Conservation (phyloP, 1,140 invertebrate genomes). For the Aphaenogaster floridana region DNA sequence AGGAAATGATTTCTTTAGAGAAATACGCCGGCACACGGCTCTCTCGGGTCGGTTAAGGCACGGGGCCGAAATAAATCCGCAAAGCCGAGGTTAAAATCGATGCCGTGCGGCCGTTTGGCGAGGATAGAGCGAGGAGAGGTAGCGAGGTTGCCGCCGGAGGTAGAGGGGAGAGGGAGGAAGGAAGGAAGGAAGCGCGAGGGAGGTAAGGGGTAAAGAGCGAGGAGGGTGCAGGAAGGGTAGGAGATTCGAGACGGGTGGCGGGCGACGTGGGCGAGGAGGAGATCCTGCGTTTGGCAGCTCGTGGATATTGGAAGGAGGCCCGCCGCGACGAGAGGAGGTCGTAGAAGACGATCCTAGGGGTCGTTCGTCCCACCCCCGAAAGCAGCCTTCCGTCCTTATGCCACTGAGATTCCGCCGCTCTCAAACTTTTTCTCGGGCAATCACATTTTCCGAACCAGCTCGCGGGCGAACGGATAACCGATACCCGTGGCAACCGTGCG, state of each 20-base stretch:
- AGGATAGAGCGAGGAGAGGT: conserved; percentile 57
- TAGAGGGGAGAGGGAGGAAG: conserved; percentile 6
- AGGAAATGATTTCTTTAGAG: conserved; percentile 67
- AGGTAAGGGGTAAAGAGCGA: conserved; percentile 15
- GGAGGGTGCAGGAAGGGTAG: conserved; percentile 13
- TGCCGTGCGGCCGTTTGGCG: conserved; percentile 53
- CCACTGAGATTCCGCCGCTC: conserved; percentile 51
- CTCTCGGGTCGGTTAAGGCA: conserved; percentile 58
- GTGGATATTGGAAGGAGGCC: conserved; percentile 81
- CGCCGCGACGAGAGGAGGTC: conserved; percentile 68
- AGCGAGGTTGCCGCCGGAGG: neutral
- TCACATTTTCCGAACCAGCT: conserved; percentile 54
- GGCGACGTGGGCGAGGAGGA: conserved; percentile 44
- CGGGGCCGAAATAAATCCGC: conserved; percentile 78
- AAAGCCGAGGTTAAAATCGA: conserved; percentile 78
- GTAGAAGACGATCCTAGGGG: conserved; percentile 67
- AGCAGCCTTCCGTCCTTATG: conserved; percentile 46
- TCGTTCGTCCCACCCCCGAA: conserved; percentile 35
- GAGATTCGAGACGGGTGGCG: conserved; percentile 54
- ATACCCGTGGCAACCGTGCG: conserved; percentile 36
- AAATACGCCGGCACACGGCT: conserved; percentile 43
- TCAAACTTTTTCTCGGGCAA: conserved; percentile 63
- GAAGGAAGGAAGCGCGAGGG: conserved; percentile 49
- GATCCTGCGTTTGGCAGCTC: conserved; percentile 81
- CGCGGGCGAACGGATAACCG: conserved; percentile 58